Base-by-base conservation (phyloP, 2,113 vertebrate species). In the Hippocampus barbouri region DNA sequence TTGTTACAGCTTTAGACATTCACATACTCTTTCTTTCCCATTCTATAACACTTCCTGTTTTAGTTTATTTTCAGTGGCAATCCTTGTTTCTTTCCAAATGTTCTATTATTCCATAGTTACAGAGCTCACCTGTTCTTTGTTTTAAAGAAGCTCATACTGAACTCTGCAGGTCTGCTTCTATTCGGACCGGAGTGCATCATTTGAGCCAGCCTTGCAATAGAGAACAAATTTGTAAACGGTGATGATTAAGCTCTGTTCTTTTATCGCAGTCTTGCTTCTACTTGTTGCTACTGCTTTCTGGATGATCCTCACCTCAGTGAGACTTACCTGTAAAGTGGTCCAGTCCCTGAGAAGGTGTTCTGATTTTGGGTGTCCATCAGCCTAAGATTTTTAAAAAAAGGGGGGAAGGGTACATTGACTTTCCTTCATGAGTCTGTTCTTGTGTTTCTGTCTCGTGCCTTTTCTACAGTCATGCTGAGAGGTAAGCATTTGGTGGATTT, bases 81-180 rank as follows among this genome's bases (percentile, higher is more conserved):
- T 45, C 12, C 43, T 4, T 38, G 34, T 45, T 45, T 45, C 12
- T 10, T 45, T 45, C 14, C 14, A 45, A 51, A 6, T 51, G 16
- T 18, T 45, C 47, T 8, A 14, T 59, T 21, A 20, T 59, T 59
- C 25, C 15, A 16, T 34, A 3, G 15, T 61, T 34, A 18, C 6
- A 8, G 14, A 6, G 11, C 76, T 91, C 82, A 96, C 95, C 92
- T 66, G 23, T 45, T 73, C 75, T 88, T 57, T 90, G 89, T 53
- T 69, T 85, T 90, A 21, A 85, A 89, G 12, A 79, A 82, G 38
- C 91, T 91, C 12, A 88, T 76, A 69, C 90, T 89, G 23, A 91
- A 86, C 73, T 94, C 92, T 0, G 88, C 82, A 4, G 92, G 89
- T 71, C 70, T 88, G 3, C 89, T 90, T 30, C 92, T 88, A 0